phyloP scores from a whole-genome alignment of 2,113 vertebrate species.

The Pseudorasbora parva region DNA sequence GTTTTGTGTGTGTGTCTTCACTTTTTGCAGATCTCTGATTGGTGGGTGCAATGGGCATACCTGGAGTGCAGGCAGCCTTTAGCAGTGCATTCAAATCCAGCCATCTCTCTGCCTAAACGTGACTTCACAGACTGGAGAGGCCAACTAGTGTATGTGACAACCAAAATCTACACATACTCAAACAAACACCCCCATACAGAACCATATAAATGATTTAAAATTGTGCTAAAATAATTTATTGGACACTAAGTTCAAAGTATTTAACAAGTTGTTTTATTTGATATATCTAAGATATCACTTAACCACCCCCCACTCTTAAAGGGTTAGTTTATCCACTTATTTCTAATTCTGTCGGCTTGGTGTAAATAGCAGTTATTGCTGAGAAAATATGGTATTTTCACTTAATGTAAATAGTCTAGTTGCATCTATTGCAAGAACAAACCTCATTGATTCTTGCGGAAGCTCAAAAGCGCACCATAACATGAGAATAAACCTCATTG shows the following conservation, averaged over 20 bases:
- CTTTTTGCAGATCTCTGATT: constrained; percentile 77
- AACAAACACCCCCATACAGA: constrained; percentile 4
- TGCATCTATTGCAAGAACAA: too few species aligned
- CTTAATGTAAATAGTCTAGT: too few species aligned
- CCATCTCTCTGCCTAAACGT: constrained; percentile 81
- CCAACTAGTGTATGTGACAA: constrained; percentile 79
- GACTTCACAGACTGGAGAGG: constrained; percentile 83
- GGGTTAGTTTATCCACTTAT: too few species aligned
- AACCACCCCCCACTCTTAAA: too few species aligned
- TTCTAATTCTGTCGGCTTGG: too few species aligned
- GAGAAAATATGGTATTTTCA: too few species aligned
- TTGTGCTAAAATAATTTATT: not conserved
- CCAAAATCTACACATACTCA: not conserved
- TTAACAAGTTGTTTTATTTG: not conserved
- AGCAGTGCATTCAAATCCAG: constrained; percentile 83
- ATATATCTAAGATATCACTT: not conserved
- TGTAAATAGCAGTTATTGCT: too few species aligned
- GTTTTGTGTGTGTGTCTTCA: constrained; percentile 29
- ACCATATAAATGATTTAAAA: not conserved
- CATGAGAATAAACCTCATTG: too few species aligned
- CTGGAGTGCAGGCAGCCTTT: constrained; percentile 81
- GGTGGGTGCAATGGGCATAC: constrained; percentile 82
- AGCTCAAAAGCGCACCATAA: too few species aligned
- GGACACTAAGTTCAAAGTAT: not conserved
- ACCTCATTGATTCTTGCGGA: too few species aligned